These are phyloP conservation scores for Amphipyra berbera DNA, from an alignment of 2,888 invertebrate genomes.

Conservation along the genomic window DNA sequence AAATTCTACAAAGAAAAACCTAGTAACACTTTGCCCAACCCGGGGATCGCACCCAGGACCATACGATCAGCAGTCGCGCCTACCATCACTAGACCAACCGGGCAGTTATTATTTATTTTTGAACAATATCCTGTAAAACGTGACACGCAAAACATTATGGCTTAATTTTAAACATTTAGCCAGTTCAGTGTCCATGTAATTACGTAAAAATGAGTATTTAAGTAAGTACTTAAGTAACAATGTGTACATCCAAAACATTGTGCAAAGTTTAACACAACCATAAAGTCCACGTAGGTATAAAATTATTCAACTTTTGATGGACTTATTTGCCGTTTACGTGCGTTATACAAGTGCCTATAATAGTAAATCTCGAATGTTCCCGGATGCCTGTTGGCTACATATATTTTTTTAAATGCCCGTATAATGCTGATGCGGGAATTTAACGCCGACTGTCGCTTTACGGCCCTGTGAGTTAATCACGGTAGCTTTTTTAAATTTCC, in stretches of 20 bases:
- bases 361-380: constrained; percentile 58
- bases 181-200: too few relatives aligned
- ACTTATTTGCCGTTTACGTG: constrained; percentile 56
- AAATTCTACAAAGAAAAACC: too few relatives aligned
- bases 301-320: constrained; percentile 39
- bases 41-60: too few relatives aligned
- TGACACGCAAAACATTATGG: too few relatives aligned
- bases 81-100: too few relatives aligned
- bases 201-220: not conserved
- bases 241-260: constrained; percentile 3
- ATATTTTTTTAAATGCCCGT: constrained; percentile 50
- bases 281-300: constrained; percentile 27
- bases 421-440: constrained; percentile 38
- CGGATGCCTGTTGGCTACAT: constrained; percentile 32
- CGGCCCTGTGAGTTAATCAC: constrained; percentile 48
- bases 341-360: constrained; percentile 61
- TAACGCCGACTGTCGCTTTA: constrained; percentile 37
- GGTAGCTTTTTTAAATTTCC: constrained; percentile 36
- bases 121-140: too few relatives aligned
- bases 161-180: too few relatives aligned
- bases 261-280: constrained; percentile 20
- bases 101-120: too few relatives aligned
- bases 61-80: too few relatives aligned
- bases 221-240: constrained; percentile 7
- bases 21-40: too few relatives aligned